Evolutionary conservation across 2,888 invertebrate species (phyloP), one percentile per base, ranked within the genome.

Genomic region (Anthoptus insignis): DNA sequence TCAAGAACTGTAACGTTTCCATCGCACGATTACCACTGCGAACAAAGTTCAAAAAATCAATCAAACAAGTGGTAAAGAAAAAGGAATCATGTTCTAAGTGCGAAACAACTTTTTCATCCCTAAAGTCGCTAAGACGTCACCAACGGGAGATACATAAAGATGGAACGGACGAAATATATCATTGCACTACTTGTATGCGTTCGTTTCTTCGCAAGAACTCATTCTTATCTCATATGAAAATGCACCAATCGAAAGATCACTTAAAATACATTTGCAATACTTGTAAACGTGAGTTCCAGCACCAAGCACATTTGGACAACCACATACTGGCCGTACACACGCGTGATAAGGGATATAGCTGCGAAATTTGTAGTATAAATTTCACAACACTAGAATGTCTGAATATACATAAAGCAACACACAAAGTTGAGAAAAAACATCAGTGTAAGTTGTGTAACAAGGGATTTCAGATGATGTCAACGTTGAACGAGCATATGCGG

Each of bases 401-500:
- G 5, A 49, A 64, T 11, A 57, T 64, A 9, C 61, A 63, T 11
- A 64, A 39, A 34, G 22, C 14, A 1, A 57, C 64, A 1, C 64
- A 64, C 6, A 83, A 81, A 14, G 77, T 86, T 2, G 86, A 88
- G 16, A 89, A 92, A 21, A 93, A 92, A 42, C 94, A 95, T 72
- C 84, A 90, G 9, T 95, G 95, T 70, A 81, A 82, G 0, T 68
- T 86, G 1, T 94, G 94, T 68, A 81, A 78, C 24, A 94, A 93
- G 65, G 81, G 84, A 0, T 91, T 91, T 57, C 73, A 89, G 0
- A 94, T 95, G 94, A 69, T 93, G 13, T 94, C 95, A 0, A 94
- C 95, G 0, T 76, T 95, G 42, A 94, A 91, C 29, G 95, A 95
- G 69, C 95, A 95, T 73, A 81, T 94, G 74, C 80, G 95, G 77